Evolutionary conservation across 2,113 vertebrate species (phyloP), one percentile per base, ranked within the genome.

Genomic region (Corythaeola cristata): DNA sequence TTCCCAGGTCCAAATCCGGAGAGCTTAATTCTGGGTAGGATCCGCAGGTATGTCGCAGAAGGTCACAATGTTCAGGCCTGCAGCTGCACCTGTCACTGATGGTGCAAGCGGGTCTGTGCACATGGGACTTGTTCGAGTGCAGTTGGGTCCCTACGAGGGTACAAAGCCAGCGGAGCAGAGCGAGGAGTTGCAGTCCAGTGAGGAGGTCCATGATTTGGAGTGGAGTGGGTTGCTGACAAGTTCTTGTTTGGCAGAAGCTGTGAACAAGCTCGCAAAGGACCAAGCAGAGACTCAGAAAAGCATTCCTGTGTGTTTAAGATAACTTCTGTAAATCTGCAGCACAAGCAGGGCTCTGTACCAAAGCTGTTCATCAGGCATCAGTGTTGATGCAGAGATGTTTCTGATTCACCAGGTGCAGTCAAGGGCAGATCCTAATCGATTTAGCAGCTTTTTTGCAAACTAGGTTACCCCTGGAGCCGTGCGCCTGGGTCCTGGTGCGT

Each of bases 11-110:
- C 39, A 50, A 72, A 39, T 6, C 9, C 28, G 2, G 10, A 64
- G 55, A 59, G 41, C 28, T 67, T 60, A 12, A 23, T n/a, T 81
- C 49, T 23, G 50, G 45, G 33, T 33, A 18, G 53, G 63, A 76
- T 20, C 52, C 1, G 1, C n/a, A n/a, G 32, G 50, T 68, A 26
- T 1, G 0, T 27, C 37, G 58, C 32, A 44, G 22, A 1, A 1
- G 32, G 11, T 47, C 1, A 1, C 33, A 6, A 23, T 17, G 23
- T 37, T 44, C 17, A 23, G 33, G 28, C 56, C 55, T 9, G 22
- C 45, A 18, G 37, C 52, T 66, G 30, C 66, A 75, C 17, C 41
- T 35, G 32, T 37, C 23, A 32, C 37, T 62, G 2, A 19, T 5
- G 30, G 28, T 50, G 47, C 47, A 21, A 30, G 33, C 0, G 1